These are phyloP conservation scores for Agrotis puta DNA, from an alignment of 2,888 invertebrate species.

Conservation along the genomic window DNA sequence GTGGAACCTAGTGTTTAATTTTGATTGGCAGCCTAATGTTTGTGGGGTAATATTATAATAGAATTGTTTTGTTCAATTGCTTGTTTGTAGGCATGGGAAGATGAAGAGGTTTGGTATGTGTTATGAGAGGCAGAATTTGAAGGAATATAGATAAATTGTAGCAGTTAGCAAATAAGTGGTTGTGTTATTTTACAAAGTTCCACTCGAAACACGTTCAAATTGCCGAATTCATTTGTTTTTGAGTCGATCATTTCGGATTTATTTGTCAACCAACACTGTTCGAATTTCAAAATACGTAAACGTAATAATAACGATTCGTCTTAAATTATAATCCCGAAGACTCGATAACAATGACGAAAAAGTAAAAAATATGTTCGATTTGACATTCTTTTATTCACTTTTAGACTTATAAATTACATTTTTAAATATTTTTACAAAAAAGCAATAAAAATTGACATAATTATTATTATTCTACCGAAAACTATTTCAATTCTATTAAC, in stretches of 20 bases:
- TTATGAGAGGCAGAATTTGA: constrained; percentile 17
- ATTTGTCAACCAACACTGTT: not conserved
- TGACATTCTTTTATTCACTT: too few relatives aligned
- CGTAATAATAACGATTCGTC: not conserved
- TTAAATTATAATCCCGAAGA: not conserved
- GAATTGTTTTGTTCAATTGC: constrained; percentile 15
- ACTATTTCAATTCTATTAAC: too few relatives aligned
- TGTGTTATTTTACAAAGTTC: not conserved
- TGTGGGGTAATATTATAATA: constrained; percentile 20
- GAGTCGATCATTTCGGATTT: not conserved
- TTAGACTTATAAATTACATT: too few relatives aligned
- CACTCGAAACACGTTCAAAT: not conserved
- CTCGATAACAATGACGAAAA: too few relatives aligned
- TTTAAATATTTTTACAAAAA: too few relatives aligned
- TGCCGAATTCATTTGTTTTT: constrained; percentile 3
- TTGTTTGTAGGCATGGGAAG: not conserved
- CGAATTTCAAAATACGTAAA: constrained; percentile 1
- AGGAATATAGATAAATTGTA: constrained; percentile 9
- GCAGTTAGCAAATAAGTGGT: not conserved
- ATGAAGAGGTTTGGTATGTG: constrained; percentile 17
- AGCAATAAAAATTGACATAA: too few relatives aligned
- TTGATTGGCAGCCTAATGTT: constrained; percentile 38
- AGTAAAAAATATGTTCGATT: too few relatives aligned
- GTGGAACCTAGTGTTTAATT: constrained; percentile 32
- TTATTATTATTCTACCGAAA: too few relatives aligned